phyloP scores from a whole-genome alignment of 2,888 invertebrate genomes.

The Cantharis lateralis region DNA sequence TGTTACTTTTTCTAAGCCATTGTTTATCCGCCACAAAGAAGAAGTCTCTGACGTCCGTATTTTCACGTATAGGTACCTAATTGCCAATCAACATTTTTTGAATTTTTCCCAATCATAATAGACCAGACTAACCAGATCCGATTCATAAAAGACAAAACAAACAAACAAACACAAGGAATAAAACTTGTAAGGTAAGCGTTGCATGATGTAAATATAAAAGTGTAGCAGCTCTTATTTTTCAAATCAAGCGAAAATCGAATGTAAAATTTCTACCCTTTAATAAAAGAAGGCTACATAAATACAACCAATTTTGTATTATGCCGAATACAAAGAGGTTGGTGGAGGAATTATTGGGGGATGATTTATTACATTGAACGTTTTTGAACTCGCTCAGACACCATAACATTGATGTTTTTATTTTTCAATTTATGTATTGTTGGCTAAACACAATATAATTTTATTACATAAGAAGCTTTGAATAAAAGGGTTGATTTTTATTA shows the following conservation, averaged over 20 bases:
- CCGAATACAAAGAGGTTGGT: constrained; percentile 15
- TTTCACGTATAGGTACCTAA: not conserved
- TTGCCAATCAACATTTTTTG: not conserved
- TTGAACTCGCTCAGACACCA: constrained; percentile 13
- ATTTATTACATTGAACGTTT: constrained; percentile 13
- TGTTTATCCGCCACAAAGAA: not conserved
- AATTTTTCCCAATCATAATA: not conserved
- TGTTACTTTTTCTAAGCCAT: constrained; percentile 6
- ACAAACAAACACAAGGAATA: not conserved
- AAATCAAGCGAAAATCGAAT: constrained; percentile 28
- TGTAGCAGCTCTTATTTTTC: constrained; percentile 25
- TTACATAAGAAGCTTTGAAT: not conserved
- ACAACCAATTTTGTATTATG: constrained; percentile 21
- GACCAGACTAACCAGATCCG: not conserved
- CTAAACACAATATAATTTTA: constrained; percentile 3
- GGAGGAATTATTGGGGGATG: constrained; percentile 7
- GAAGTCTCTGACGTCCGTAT: not conserved
- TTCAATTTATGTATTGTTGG: not conserved
- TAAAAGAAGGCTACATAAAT: constrained; percentile 17
- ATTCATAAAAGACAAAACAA: not conserved
- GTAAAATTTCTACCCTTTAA: constrained; percentile 28
- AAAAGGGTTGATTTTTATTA: not conserved
- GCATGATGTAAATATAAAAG: constrained; percentile 5
- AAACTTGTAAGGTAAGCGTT: constrained; percentile 21
- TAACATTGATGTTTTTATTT: constrained; percentile 15